These are phyloP conservation scores for Perca flavescens DNA, from an alignment of 2,113 vertebrate species.

Conservation along the genomic window DNA sequence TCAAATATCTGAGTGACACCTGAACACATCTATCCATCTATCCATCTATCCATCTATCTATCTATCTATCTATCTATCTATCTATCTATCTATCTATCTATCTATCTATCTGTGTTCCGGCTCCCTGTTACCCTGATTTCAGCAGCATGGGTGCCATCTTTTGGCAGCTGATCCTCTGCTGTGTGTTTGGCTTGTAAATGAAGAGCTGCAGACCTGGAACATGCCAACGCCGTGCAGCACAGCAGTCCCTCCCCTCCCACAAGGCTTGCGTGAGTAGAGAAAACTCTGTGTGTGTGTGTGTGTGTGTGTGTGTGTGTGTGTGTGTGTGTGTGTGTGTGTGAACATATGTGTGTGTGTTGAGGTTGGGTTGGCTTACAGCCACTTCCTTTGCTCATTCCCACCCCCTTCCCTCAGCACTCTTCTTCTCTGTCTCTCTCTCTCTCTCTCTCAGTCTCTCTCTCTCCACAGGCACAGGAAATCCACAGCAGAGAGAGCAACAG, in stretches of 20 bases:
- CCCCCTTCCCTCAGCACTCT: constrained; percentile 65
- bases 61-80: no score
- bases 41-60: no score
- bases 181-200: constrained; percentile 43
- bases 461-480: constrained; percentile 79
- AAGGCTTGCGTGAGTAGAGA: constrained; percentile 85
- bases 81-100: no score
- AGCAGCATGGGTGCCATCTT: constrained; percentile 65
- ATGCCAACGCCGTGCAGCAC: constrained; percentile 56
- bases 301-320: constrained; percentile 51
- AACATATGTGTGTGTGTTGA: constrained; percentile 65
- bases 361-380: constrained; percentile 78
- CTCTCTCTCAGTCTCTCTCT: constrained; percentile 29
- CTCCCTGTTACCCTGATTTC: background rate
- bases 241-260: constrained; percentile 65
- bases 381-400: constrained; percentile 74
- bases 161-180: constrained; percentile 63
- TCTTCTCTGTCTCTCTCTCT: constrained; percentile 34
- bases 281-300: constrained; percentile 60
- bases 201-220: constrained; percentile 55
- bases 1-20: background rate
- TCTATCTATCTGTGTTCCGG: background rate
- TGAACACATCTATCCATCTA: no score
- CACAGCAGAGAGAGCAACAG: constrained; percentile 78
- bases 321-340: constrained; percentile 65